Evolutionary conservation across 1,140 invertebrate genomes (phyloP), one percentile per base, ranked within the genome.

Genomic region (Aplysia californica): DNA sequence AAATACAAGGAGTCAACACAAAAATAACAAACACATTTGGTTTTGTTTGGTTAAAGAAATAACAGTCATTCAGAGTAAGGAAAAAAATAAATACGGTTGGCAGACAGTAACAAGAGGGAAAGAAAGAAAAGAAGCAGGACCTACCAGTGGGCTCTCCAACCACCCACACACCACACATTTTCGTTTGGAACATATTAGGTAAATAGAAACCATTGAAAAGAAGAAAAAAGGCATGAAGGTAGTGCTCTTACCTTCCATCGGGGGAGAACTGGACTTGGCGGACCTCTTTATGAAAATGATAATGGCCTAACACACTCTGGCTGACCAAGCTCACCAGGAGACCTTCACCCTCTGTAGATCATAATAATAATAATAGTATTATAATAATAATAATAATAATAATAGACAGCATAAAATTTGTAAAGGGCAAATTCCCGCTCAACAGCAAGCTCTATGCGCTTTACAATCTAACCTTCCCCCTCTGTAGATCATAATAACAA

Each of bases 211-310:
- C 44, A 50, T 41, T 68, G 4, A 39, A n/a, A 26, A 39, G 21
- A 41, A 68, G 26, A 3, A 41, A n/a, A 44, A 68, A 33, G 36
- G 23, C 39, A 18, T 18, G 21, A 39, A 15, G 23, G 23, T 31
- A 18, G 68, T 39, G 50, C 31, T 74, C 81, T 80, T 88, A 91
- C 91, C 94, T 95, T 56, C 97, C 96, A 93, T 99, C 94, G 0
- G 97, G 97, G 88, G 96, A 98, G 90, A 99, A 99, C 84, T 93
- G 94, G 0, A 98, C 91, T 81, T 92, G 93, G 84, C 92, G 92
- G 0, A 97, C 93, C 76, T 91, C 90, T 71, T 92, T 90, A 83
- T 95, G 95, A 85, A 98, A 98, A 84, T 95, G 93, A 81, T 97
- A 94, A 38, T 91, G 93, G 84, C 97, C 95, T 78, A 99, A 92